phyloP scores from a whole-genome alignment of 1,140 invertebrate genomes.

The Oryctes rhinoceros region DNA sequence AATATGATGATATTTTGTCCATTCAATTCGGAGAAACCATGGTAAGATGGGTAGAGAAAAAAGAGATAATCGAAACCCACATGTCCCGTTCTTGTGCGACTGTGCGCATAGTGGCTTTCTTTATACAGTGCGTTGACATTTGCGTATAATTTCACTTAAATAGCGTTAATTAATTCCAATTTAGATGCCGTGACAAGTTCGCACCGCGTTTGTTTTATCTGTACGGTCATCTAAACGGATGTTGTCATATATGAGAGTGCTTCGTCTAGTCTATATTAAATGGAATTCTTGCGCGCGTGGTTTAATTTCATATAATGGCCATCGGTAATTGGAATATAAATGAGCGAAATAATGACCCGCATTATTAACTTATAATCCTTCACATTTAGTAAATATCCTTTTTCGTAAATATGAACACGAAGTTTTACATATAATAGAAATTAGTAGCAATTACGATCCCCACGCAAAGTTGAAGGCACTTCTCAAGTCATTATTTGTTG shows the following conservation, averaged over 20 bases:
- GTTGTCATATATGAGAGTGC: neutral
- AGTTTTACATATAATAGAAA: no score
- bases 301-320: neutral
- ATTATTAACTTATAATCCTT: neutral
- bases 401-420: no score
- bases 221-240: neutral
- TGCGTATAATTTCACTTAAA: conserved; percentile 18
- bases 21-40: neutral
- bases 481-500: no score
- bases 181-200: conserved; percentile 28
- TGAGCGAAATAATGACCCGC: neutral
- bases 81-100: neutral
- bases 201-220: conserved; percentile 7
- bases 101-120: neutral
- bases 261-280: neutral
- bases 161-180: conserved; percentile 27
- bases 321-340: neutral
- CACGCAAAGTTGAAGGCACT: no score
- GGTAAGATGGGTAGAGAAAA: neutral
- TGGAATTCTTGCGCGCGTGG: neutral
- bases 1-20: no score
- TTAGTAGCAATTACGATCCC: no score
- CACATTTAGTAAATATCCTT: no score
- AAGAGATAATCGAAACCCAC: neutral
- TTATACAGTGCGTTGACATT: conserved; percentile 13